Evolutionary conservation across 2,113 vertebrate species (phyloP).

Genomic region (Macrotis lagotis): DNA sequence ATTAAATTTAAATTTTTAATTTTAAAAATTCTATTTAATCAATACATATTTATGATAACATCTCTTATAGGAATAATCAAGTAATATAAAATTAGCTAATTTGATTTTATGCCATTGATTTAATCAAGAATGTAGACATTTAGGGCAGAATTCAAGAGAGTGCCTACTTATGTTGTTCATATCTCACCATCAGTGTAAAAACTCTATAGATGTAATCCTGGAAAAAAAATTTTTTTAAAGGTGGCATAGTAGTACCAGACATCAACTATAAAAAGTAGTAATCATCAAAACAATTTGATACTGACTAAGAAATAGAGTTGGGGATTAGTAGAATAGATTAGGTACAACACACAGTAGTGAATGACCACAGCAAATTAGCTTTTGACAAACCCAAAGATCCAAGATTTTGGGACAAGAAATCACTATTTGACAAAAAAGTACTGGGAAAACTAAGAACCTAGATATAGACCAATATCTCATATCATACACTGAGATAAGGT

Average conservation of each 20-base stretch:
- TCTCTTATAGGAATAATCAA: not conserved
- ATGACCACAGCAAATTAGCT: not conserved
- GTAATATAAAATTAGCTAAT: not conserved
- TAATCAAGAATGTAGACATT: not conserved
- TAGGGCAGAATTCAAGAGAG: not conserved
- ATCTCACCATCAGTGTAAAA: not conserved
- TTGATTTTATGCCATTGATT: not conserved
- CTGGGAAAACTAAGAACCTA: not conserved
- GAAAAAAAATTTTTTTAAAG: not conserved
- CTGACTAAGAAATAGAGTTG: not conserved
- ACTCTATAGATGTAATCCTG: not conserved
- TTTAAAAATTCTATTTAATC: not conserved
- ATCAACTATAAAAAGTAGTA: not conserved
- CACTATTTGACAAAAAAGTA: not conserved
- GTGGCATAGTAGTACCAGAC: not conserved
- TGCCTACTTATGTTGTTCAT: not conserved
- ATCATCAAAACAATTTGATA: not conserved
- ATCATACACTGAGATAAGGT: not conserved
- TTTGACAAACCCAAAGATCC: not conserved
- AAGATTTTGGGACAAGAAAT: not conserved
- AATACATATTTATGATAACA: not conserved
- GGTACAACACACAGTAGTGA: not conserved
- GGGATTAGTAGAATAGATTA: not conserved
- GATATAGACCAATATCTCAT: not conserved
- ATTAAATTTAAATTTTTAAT: too few species aligned